Conservation (phyloP, 2,797 vertebrate species). For the Zenarchopterus dispar region DNA sequence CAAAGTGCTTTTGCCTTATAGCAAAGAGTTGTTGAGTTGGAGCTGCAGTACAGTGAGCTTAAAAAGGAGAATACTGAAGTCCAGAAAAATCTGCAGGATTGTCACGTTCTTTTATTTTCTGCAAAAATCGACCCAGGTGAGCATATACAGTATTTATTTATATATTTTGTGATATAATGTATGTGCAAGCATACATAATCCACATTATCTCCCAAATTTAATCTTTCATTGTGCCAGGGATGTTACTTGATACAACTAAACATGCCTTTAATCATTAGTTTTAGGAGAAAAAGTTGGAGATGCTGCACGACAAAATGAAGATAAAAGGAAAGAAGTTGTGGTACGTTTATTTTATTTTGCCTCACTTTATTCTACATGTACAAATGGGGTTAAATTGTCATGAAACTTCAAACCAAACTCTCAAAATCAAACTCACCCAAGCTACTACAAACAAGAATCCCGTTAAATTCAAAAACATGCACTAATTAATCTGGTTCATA, state of each 20-base stretch:
- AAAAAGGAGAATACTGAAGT: slow-evolving; percentile 73
- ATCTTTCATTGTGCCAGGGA: not conserved
- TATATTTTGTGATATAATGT: too few species aligned
- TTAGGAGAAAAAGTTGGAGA: slow-evolving; percentile 74
- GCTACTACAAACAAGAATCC: not conserved
- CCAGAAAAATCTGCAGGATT: slow-evolving; percentile 75
- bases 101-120: slow-evolving; percentile 71
- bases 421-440: slow-evolving; percentile 10
- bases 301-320: slow-evolving; percentile 61
- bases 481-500: slow-evolving; percentile 4
- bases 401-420: slow-evolving; percentile 5
- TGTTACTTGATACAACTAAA: not conserved
- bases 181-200: too few species aligned
- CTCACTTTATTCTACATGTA: not conserved
- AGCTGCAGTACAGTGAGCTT: slow-evolving; percentile 67
- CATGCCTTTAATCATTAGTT: slow-evolving; percentile 58
- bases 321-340: slow-evolving; percentile 75
- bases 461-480: not conserved
- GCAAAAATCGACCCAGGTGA: slow-evolving; percentile 80
- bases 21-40: slow-evolving; percentile 63
- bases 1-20: slow-evolving; percentile 37
- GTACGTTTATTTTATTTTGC: slow-evolving; percentile 58
- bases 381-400: not conserved
- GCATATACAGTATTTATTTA: not conserved
- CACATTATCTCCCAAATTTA: too few species aligned